These are phyloP conservation scores for Tineola bisselliella DNA, from an alignment of 2,888 invertebrate genomes.

Conservation along the genomic window DNA sequence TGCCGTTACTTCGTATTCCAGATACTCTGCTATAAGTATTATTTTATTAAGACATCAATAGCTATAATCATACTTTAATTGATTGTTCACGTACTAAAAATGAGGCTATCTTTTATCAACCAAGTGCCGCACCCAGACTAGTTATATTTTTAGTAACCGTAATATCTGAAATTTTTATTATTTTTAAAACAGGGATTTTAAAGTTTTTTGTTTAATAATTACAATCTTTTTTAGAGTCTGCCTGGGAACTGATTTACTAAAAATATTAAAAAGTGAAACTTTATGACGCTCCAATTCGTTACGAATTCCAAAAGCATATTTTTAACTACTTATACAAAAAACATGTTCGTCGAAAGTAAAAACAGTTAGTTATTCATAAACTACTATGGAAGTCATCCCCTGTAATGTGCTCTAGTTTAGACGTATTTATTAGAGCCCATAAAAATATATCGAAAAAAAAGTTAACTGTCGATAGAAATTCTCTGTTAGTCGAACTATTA, in stretches of 20 bases:
- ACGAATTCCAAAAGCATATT: not conserved
- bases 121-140: not conserved
- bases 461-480: conserved; percentile 47
- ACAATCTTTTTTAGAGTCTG: no score
- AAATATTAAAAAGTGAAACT: conserved; percentile 48
- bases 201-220: no score
- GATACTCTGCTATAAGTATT: no score
- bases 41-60: no score
- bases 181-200: no score
- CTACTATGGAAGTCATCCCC: conserved; percentile 57
- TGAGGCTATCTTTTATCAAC: not conserved
- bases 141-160: not conserved
- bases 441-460: conserved; percentile 37
- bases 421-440: conserved; percentile 59
- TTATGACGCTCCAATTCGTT: conserved; percentile 1
- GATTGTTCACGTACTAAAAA: not conserved
- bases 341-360: conserved; percentile 54
- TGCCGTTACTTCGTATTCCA: no score
- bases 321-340: conserved; percentile 26
- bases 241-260: not conserved
- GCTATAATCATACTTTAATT: not conserved
- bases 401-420: conserved; percentile 58
- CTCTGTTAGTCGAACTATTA: conserved; percentile 23
- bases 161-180: not conserved
- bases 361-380: conserved; percentile 53